These are phyloP conservation scores for Lycocorax pyrrhopterus DNA, from an alignment of 2,113 vertebrate species.

Conservation along the genomic window DNA sequence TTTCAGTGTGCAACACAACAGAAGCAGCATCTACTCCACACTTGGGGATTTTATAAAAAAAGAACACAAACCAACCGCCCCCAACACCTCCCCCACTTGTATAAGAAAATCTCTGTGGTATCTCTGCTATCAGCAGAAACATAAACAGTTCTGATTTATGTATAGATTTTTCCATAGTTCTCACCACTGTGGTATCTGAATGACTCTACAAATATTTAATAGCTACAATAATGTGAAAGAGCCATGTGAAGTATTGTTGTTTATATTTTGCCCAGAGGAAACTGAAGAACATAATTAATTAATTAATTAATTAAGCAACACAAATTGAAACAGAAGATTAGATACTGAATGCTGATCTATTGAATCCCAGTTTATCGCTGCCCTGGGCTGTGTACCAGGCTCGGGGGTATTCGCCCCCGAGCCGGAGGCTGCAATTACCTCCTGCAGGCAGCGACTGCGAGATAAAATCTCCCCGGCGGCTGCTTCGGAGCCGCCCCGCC, in stretches of 20 bases:
- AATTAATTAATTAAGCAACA: background rate
- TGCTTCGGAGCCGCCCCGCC: too few species aligned
- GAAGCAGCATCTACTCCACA: background rate
- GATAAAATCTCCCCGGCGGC: too few species aligned
- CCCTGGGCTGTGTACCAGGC: too few species aligned
- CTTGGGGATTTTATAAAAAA: background rate
- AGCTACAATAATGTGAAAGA: background rate
- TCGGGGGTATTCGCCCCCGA: too few species aligned
- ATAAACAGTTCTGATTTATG: conserved; percentile 26
- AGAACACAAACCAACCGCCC: background rate
- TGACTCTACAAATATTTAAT: background rate
- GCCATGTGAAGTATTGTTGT: background rate
- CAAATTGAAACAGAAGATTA: background rate
- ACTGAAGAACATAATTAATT: background rate
- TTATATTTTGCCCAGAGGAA: background rate
- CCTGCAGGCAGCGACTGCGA: too few species aligned
- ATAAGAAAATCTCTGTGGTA: background rate
- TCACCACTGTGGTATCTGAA: conserved; percentile 7
- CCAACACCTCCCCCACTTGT: background rate
- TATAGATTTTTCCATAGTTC: conserved; percentile 16
- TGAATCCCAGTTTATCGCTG: background rate
- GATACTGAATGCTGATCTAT: background rate
- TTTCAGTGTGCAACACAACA: background rate
- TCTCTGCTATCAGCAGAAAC: conserved; percentile 22
- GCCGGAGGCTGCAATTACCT: too few species aligned